Evolutionary conservation across 2,113 vertebrate genomes (phyloP), one percentile per base, ranked within the genome.

Genomic region (Scomber colias): DNA sequence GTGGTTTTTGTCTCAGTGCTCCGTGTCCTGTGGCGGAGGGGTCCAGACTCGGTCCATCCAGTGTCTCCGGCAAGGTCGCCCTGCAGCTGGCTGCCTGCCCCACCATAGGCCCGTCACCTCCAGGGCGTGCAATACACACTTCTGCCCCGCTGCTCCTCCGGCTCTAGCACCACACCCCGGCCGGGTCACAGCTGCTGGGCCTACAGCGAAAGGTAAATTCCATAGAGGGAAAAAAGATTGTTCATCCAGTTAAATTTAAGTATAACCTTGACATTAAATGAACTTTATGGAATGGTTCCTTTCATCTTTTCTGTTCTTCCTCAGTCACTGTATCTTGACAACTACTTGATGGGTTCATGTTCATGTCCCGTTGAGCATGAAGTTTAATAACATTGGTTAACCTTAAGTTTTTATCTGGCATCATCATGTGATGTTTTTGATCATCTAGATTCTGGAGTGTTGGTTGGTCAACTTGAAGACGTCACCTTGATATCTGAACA

Each of bases 1-100:
- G 35, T 40, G 35, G 7, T 9, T 40, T 35, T 40, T 54, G 44
- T n/a, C 45, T 67, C 90, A 99, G 98, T 99, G 98, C 87, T 96
- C 98, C 0, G 98, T 99, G 49, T 97, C 96, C 9, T 99, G 98
- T 9, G 98, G 98, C 0, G 98, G 98, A 30, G 98, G 98, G 0
- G 96, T 99, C 45, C 97, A 99, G 89, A 96, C 90, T 0, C 95
- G 98, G n/a, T 92, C 85, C 0, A 95, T 96, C 53, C 97, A 97
- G 89, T 99, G 98, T 85, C 94, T 97, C 50, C 94, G 94, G 46
- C 97, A 98, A 24, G 97, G 97, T 54, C 95, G 95, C 14, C 95
- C 96, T 0, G 90, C 96, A 0, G 86, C 93, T 0, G 95, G 95
- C 35, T 99, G 98, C 75, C 86, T 92, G 69, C 86, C 94, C 69